Evolutionary conservation across 1,140 invertebrate genomes (phyloP).

Genomic region (Lordiphosa stackelbergi): DNA sequence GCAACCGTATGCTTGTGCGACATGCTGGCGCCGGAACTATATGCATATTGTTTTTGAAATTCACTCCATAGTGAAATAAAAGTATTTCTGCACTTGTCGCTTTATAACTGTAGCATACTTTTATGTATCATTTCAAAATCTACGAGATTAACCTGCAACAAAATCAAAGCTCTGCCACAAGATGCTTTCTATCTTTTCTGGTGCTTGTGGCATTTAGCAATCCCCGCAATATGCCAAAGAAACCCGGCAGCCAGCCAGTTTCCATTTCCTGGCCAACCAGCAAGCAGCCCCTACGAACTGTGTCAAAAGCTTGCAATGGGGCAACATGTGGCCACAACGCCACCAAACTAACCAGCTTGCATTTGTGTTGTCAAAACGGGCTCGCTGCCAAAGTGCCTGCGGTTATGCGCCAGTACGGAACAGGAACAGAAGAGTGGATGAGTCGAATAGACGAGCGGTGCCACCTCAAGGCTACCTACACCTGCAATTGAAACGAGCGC

Average conservation of each 20-base stretch:
- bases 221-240: slow-evolving; percentile 53
- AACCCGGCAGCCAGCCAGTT: slow-evolving; percentile 17
- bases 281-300: slow-evolving; percentile 24
- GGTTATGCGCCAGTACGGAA: slow-evolving; percentile 53
- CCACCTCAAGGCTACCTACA: slow-evolving; percentile 22
- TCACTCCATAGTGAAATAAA: too few species aligned
- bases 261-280: slow-evolving; percentile 46
- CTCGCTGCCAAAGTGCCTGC: slow-evolving; percentile 68
- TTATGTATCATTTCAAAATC: too few species aligned
- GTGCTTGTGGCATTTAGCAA: slow-evolving; percentile 35
- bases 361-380: slow-evolving; percentile 26
- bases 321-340: slow-evolving; percentile 61
- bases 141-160: neutral
- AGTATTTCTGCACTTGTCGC: too few species aligned
- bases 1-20: too few species aligned
- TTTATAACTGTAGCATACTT: too few species aligned
- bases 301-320: slow-evolving; percentile 51
- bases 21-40: too few species aligned
- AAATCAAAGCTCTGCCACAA: slow-evolving; percentile 33
- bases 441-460: slow-evolving; percentile 12
- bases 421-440: slow-evolving; percentile 9
- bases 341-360: slow-evolving; percentile 11
- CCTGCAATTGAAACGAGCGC: slow-evolving; percentile 34
- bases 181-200: slow-evolving; percentile 10
- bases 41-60: too few species aligned